Base-by-base conservation (phyloP, 2,113 vertebrate species). In the Fregetta grallaria region DNA sequence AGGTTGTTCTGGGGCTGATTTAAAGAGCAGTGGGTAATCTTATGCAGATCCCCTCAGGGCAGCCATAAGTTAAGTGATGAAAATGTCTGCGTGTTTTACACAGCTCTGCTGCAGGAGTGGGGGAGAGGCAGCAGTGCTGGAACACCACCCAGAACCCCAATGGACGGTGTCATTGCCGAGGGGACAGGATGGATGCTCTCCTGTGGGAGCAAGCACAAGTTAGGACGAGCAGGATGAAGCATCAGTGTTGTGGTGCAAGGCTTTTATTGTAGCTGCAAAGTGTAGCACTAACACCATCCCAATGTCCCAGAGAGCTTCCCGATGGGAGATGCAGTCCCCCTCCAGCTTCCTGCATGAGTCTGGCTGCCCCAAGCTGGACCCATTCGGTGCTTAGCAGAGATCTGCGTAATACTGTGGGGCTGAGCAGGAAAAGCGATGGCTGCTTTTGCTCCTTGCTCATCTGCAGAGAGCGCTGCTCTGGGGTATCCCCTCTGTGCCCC, bases 1-100 rank as follows among this genome's bases (percentile, higher is more conserved):
- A 92, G 73, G 78, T 92, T 84, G 52, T 95, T 97, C 94, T 96
- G 90, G 78, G 88, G 88, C 83, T 89, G 84, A 96, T 96, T 96
- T 93, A 88, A 79, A 50, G 76, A 92, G 44, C 73, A 32, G 62
- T 94, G 86, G 75, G 81, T 91, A 91, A 92, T 85, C 88, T 92
- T 40, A 6, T 32, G 72, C 59, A 76, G 32, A 9, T 92, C 74
- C 92, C 94, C 90, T 72, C 67, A 61, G 90, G 96, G 72, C 80
- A 91, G 73, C 75, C 50, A 0, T 88, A 90, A 93, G 93, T 59
- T 61, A n/a, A 83, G 82, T 18, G 94, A 58, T 95, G 90, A 87
- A 95, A 96, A 81, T 16, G 20, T 61, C 78, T 95, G 75, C 15
- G 2, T 76, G 82, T 93, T 93, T 92, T 67, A 78, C 73, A 86